Percentiles rank a stretch among this genome's conserved stretches.
These are phyloP conservation scores for Eupeodes luniger DNA, from an alignment of 2,888 invertebrate genomes.

Conservation along the genomic window DNA sequence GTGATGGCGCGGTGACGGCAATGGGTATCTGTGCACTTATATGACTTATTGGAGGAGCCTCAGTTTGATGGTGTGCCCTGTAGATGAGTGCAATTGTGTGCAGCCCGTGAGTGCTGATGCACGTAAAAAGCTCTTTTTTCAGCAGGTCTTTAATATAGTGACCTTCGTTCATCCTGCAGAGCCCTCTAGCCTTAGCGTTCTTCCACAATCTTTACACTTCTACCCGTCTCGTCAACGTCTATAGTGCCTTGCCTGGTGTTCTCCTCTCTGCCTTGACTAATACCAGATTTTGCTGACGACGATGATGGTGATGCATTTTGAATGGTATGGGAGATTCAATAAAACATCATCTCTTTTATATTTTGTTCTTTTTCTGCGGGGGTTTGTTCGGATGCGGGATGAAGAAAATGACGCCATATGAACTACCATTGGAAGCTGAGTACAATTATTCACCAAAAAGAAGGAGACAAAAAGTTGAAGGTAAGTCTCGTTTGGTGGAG, in stretches of 20 bases:
- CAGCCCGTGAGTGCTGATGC: slow-evolving; percentile 54
- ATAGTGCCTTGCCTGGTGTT: too few relatives aligned
- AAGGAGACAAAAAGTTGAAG: neutral
- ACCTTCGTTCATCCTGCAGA: neutral
- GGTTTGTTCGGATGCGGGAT: neutral
- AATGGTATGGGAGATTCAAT: slow-evolving; percentile 20
- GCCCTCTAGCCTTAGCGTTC: neutral
- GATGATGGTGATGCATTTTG: slow-evolving; percentile 25
- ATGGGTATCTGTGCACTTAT: neutral
- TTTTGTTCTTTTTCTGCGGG: neutral
- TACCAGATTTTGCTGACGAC: slow-evolving; percentile 49
- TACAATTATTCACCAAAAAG: neutral
- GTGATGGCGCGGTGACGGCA: too few relatives aligned
- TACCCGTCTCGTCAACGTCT: neutral
- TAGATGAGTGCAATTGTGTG: slow-evolving; percentile 68
- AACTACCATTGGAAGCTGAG: neutral
- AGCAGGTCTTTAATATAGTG: slow-evolving; percentile 7
- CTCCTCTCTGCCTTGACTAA: neutral
- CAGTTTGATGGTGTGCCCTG: slow-evolving; percentile 62
- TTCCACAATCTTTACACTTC: neutral
- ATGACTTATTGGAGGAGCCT: slow-evolving; percentile 49
- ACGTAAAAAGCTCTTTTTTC: slow-evolving; percentile 45
- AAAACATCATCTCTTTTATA: neutral
- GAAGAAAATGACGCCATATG: slow-evolving; percentile 6
- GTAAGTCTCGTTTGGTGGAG: neutral